Percentiles rank a stretch among this genome's conserved stretches.
Conservation (phyloP, 1,140 invertebrate genomes). For the Drosophila littoralis region DNA sequence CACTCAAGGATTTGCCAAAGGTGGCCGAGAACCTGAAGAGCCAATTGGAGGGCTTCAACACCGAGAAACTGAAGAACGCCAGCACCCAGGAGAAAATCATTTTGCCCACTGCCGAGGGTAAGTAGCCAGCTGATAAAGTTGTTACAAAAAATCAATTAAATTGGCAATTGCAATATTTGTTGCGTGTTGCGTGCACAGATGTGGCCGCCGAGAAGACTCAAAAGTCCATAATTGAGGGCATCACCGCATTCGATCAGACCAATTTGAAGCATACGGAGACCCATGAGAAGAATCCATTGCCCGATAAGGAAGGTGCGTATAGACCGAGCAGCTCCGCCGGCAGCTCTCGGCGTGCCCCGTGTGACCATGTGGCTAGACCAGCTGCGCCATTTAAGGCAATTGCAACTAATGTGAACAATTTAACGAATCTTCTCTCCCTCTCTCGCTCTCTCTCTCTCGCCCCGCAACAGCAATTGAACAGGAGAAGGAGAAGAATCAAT, state of each 20-base stretch:
- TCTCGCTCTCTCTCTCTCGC: conserved; percentile 2
- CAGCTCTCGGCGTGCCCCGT: not conserved
- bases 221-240: conserved; percentile 92
- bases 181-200: conserved; percentile 86
- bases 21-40: conserved; percentile 94
- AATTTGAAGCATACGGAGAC: conserved; percentile 96
- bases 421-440: conserved; percentile 11
- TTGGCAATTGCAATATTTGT: conserved; percentile 9
- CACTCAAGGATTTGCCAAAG: conserved; percentile 95
- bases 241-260: conserved; percentile 92
- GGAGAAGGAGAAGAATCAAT: conserved; percentile 93
- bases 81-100: conserved; percentile 94
- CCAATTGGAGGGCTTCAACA: conserved; percentile 94
- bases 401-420: conserved; percentile 39
- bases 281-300: conserved; percentile 96
- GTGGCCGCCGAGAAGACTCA: conserved; percentile 94
- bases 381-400: conserved; percentile 56
- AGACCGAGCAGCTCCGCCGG: not conserved
- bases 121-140: not conserved
- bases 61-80: conserved; percentile 92
- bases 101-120: conserved; percentile 94
- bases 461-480: conserved; percentile 90
- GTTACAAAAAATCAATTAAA: conserved; percentile 1
- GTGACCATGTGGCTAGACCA: conserved; percentile 20
- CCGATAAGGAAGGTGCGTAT: conserved; percentile 95